These are phyloP conservation scores for Periplaneta americana DNA, from an alignment of 1,140 invertebrate species.

Conservation along the genomic window DNA sequence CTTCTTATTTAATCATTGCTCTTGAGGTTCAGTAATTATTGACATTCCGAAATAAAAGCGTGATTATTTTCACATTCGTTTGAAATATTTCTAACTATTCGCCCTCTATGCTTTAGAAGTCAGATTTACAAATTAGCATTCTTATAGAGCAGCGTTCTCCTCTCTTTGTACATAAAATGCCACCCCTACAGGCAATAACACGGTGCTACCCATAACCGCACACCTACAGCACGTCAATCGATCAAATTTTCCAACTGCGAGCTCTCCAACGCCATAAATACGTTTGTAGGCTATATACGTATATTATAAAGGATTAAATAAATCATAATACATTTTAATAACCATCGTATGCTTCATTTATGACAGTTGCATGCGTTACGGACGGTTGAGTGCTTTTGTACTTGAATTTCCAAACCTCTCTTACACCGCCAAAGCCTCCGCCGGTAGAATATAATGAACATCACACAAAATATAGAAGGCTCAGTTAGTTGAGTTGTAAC, in stretches of 20 bases:
- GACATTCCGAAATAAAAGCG: too few species aligned
- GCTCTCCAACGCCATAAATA: background rate
- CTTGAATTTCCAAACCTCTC: background rate
- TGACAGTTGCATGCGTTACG: background rate
- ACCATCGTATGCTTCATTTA: background rate
- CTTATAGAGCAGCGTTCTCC: too few species aligned
- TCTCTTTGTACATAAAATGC: too few species aligned
- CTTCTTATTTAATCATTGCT: too few species aligned
- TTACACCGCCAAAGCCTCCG: background rate
- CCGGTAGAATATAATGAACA: background rate
- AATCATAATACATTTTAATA: background rate
- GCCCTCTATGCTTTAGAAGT: too few species aligned
- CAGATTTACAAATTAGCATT: too few species aligned
- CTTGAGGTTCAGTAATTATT: too few species aligned
- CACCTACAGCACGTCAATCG: background rate
- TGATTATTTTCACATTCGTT: too few species aligned
- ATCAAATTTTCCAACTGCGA: background rate
- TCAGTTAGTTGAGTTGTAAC: background rate
- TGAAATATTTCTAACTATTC: too few species aligned
- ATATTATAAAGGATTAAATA: background rate
- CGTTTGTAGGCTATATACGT: background rate
- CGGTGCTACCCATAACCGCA: too few species aligned
- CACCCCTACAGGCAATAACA: too few species aligned
- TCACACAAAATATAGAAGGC: background rate
- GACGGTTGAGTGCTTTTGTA: background rate